Evolutionary conservation across 2,797 vertebrate genomes (phyloP).

Genomic region (Microctenopoma lineatum): DNA sequence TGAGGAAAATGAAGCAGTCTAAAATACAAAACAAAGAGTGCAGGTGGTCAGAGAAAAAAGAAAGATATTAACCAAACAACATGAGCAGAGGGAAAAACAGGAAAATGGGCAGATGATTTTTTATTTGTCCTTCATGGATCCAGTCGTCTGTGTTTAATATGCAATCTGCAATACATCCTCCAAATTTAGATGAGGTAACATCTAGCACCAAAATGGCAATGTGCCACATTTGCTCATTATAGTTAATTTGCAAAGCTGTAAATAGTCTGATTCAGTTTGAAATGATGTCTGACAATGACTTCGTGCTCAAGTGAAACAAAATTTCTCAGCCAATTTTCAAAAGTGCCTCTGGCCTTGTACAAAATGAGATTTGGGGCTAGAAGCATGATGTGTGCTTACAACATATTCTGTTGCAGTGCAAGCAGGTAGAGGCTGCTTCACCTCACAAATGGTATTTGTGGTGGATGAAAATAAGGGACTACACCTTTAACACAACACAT

Average conservation of each 20-base stretch:
- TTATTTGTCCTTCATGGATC: background rate
- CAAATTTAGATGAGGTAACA: background rate
- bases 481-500: background rate
- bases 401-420: constrained; percentile 1
- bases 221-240: background rate
- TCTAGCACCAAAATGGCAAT: background rate
- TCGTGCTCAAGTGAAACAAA: background rate
- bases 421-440: constrained; percentile 6
- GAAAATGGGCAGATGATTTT: background rate
- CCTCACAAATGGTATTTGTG: constrained; percentile 4
- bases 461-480: constrained; percentile 1
- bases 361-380: constrained; percentile 8
- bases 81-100: background rate
- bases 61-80: background rate
- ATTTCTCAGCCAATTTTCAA: constrained; percentile 3
- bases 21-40: background rate
- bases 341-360: background rate
- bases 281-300: background rate
- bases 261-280: constrained; percentile 10
- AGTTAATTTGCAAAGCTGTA: background rate
- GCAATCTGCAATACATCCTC: background rate
- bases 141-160: background rate
- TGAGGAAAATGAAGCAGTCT: background rate
- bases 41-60: background rate
- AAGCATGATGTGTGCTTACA: constrained; percentile 13